Percentiles rank a stretch among this genome's conserved stretches.
phyloP scores from a whole-genome alignment of 2,797 vertebrate genomes.

The Syngnathus rostellatus region DNA sequence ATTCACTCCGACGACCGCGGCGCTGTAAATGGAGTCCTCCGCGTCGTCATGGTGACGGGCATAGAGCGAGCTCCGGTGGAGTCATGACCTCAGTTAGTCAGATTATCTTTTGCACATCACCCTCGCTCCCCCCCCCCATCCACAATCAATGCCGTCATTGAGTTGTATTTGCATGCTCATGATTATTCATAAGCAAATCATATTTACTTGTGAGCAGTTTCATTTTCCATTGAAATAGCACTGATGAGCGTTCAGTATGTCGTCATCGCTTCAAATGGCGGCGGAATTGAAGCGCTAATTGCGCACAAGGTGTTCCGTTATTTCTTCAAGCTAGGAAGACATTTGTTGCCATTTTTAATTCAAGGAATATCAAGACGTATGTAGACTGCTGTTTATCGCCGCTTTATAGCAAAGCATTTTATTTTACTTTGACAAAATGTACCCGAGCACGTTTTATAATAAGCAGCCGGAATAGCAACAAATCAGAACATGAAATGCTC shows the following conservation, averaged over 20 bases:
- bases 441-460: not conserved
- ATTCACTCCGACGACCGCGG: conserved; percentile 35
- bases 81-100: conserved; percentile 39
- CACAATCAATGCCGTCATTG: not conserved
- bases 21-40: conserved; percentile 55
- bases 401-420: not conserved
- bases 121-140: not conserved
- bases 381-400: not conserved
- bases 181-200: not conserved
- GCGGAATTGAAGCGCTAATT: not conserved
- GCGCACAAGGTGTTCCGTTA: not conserved
- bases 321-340: not conserved
- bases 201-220: not conserved
- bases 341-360: not conserved
- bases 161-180: conserved; percentile 1
- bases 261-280: not conserved
- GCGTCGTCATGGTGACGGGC: conserved; percentile 48
- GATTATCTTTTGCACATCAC: not conserved
- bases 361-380: not conserved
- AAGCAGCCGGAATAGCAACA: not conserved
- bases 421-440: not conserved
- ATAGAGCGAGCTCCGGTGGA: conserved; percentile 32
- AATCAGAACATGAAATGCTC: not conserved
- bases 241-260: not conserved
- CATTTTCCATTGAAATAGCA: not conserved